Percentiles rank a stretch among this genome's conserved stretches.
phyloP scores from a whole-genome alignment of 1,140 invertebrate genomes.

The Aricia agestis region DNA sequence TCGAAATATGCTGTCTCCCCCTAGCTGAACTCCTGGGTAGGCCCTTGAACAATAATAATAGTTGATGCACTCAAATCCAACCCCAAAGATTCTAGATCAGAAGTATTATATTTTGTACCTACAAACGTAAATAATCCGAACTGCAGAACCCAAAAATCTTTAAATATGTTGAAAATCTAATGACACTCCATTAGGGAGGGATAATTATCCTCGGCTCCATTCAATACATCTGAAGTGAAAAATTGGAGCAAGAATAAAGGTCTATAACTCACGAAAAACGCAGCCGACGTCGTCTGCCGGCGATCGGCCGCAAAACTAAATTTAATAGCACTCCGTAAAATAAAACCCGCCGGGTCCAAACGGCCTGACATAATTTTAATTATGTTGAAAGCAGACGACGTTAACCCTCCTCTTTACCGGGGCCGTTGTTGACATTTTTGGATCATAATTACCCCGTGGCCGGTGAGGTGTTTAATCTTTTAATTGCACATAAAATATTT shows the following conservation, averaged over 20 bases:
- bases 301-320: conserved; percentile 74
- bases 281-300: conserved; percentile 54
- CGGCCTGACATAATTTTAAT: conserved; percentile 72
- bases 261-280: conserved; percentile 73
- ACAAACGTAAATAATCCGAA: background rate
- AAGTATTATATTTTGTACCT: background rate
- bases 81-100: too few species aligned
- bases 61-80: too few species aligned
- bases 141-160: too few species aligned
- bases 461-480: conserved; percentile 30
- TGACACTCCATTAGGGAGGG: background rate
- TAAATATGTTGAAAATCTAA: background rate
- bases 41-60: too few species aligned
- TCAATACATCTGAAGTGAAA: conserved; percentile 43
- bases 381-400: conserved; percentile 74
- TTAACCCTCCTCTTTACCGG: conserved; percentile 61
- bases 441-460: conserved; percentile 40
- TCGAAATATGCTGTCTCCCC: too few species aligned
- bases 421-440: conserved; percentile 43
- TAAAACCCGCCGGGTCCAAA: conserved; percentile 63
- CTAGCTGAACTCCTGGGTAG: too few species aligned
- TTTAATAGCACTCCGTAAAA: conserved; percentile 73
- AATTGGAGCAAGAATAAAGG: conserved; percentile 58
- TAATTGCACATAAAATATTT: conserved; percentile 27
- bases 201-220: background rate